These are phyloP conservation scores for Euura lappo DNA, from an alignment of 1,140 invertebrate species.

Conservation along the genomic window DNA sequence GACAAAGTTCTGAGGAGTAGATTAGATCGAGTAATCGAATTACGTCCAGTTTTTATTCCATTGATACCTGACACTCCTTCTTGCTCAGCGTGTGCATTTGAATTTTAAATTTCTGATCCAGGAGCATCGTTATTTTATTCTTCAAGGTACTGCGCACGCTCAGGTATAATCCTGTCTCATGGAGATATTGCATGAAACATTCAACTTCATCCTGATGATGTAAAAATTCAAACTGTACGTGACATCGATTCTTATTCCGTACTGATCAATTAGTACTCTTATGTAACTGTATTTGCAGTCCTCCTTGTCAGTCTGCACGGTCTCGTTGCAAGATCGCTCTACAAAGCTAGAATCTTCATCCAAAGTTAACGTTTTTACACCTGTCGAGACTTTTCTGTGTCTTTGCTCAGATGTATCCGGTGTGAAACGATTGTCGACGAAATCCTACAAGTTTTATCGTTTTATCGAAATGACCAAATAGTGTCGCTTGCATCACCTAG, in stretches of 20 bases:
- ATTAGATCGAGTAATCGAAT: constrained; percentile 6
- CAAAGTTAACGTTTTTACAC: background rate
- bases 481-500: background rate
- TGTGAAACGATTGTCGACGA: constrained; percentile 20
- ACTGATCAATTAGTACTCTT: background rate
- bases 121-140: constrained; percentile 33
- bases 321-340: background rate
- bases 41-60: background rate
- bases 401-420: constrained; percentile 4
- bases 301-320: background rate
- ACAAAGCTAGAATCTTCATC: background rate
- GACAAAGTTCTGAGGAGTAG: constrained; percentile 33
- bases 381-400: background rate
- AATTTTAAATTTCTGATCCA: constrained; percentile 40
- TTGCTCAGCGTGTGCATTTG: constrained; percentile 23
- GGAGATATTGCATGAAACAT: constrained; percentile 41
- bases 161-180: constrained; percentile 38
- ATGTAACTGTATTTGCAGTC: constrained; percentile 1
- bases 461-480: background rate
- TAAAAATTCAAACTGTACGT: background rate
- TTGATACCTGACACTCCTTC: constrained; percentile 33
- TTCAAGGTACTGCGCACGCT: constrained; percentile 32
- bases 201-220: constrained; percentile 39
- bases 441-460: constrained; percentile 27
- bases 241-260: background rate